phyloP scores from a whole-genome alignment of 2,113 vertebrate species.

The Castor canadensis region DNA sequence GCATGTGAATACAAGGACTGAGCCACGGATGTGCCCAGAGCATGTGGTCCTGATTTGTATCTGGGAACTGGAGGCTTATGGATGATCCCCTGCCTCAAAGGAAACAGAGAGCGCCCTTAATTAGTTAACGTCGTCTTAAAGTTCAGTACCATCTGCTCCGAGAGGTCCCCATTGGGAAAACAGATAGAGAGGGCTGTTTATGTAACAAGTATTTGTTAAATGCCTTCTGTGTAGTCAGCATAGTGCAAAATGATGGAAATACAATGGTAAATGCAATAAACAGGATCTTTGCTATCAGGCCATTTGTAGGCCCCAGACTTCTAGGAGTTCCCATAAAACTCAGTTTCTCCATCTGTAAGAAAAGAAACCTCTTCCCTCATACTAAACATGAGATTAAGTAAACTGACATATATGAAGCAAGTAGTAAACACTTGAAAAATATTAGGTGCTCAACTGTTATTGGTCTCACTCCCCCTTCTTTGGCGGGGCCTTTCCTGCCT shows the following conservation, averaged over 20 bases:
- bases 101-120: conserved; percentile 16
- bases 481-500: background rate
- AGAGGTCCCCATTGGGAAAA: background rate
- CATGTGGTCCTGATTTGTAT: conserved; percentile 59
- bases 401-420: background rate
- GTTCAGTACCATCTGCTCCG: background rate
- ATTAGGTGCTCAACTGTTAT: rapidly evolving
- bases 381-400: background rate
- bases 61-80: conserved; percentile 44
- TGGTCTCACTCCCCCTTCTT: background rate
- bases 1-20: background rate
- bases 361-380: background rate
- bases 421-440: background rate
- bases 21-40: background rate
- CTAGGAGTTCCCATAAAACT: background rate
- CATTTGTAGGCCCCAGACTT: background rate
- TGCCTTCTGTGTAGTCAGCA: background rate
- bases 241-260: background rate
- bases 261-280: background rate
- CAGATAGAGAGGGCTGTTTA: background rate
- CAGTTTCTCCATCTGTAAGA: background rate
- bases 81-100: conserved; percentile 56
- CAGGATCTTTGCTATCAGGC: too few species aligned
- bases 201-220: background rate
- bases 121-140: background rate